Evolutionary conservation across 2,113 vertebrate genomes (phyloP).

Genomic region (Mirounga angustirostris): DNA sequence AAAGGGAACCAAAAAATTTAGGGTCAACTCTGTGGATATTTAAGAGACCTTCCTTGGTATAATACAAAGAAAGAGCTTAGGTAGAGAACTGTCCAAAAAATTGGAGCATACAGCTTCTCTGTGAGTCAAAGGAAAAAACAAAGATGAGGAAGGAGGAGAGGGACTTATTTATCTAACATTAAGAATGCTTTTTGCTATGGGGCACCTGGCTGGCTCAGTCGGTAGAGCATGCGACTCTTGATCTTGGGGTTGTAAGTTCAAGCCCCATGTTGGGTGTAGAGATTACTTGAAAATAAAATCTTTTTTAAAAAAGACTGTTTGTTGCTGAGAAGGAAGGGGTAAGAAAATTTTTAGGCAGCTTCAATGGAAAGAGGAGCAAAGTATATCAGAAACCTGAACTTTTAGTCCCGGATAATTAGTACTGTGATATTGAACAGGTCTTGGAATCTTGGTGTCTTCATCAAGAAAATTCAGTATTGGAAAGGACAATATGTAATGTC

Average conservation of each 20-base stretch:
- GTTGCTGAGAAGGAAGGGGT: neutral
- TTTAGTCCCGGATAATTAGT: constrained; percentile 3
- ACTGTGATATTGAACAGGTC: neutral
- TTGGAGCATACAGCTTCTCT: neutral
- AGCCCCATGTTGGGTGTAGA: neutral
- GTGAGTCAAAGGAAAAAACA: neutral
- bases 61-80: neutral
- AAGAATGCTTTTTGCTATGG: neutral
- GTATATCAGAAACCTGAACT: constrained; percentile 10
- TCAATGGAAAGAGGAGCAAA: constrained; percentile 33
- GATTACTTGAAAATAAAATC: neutral
- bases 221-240: neutral
- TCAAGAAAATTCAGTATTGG: neutral
- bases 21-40: neutral
- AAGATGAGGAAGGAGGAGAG: neutral
- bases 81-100: neutral
- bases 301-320: neutral
- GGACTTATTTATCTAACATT: neutral
- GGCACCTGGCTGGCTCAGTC: neutral
- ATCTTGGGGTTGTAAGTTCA: neutral
- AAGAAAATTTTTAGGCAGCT: neutral
- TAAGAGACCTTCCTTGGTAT: neutral
- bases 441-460: constrained; percentile 31
- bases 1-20: constrained; percentile 31
- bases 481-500: neutral